A percentile compares a stretch with the other conserved stretches of the same genome.
Evolutionary conservation across 2,113 vertebrate genomes (phyloP).

Genomic region (Cephalopterus ornatus): DNA sequence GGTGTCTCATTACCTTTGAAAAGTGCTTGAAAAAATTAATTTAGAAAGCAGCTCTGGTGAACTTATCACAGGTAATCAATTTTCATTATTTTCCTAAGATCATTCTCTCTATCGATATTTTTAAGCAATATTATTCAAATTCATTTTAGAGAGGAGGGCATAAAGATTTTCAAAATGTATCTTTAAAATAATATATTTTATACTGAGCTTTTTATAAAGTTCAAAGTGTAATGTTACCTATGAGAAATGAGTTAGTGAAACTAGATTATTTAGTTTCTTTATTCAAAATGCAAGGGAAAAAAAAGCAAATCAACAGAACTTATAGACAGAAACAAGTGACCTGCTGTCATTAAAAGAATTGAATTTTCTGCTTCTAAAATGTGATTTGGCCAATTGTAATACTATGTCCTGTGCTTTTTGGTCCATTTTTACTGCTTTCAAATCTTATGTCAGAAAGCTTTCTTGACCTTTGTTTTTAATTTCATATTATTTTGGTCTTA

Average conservation of each 20-base stretch:
- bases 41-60: neutral
- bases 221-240: neutral
- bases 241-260: neutral
- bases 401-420: neutral
- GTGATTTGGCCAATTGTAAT: neutral
- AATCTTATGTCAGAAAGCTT: neutral
- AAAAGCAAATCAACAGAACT: neutral
- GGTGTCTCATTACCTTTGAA: neutral
- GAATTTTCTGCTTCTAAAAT: neutral
- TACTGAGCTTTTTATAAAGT: neutral
- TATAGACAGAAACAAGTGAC: neutral
- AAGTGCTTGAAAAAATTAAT: neutral
- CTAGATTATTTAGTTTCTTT: neutral
- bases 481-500: neutral
- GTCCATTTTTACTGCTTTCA: neutral
- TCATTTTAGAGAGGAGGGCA: neutral
- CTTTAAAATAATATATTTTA: neutral
- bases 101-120: neutral
- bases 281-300: neutral
- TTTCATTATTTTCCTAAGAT: neutral
- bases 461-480: neutral
- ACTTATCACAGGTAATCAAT: neutral
- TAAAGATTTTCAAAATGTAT: neutral
- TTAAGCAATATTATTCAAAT: neutral
- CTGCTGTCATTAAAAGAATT: neutral